Conservation (phyloP, 2,888 invertebrate genomes). For the Scaptomyza cyrtandrae region DNA sequence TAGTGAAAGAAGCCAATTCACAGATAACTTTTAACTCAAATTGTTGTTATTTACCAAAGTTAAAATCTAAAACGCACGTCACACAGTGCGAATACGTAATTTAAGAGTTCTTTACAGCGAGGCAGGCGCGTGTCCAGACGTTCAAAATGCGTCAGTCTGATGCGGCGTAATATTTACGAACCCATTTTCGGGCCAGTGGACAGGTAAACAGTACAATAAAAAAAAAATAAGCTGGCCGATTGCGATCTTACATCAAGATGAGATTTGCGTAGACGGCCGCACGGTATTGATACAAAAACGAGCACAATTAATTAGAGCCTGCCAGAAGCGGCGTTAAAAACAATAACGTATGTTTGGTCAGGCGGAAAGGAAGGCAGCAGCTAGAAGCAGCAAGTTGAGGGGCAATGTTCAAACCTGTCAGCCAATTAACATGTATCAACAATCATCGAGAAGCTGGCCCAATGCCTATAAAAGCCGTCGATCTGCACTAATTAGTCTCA, state of each 20-base stretch:
- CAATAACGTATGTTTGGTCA: slow-evolving; percentile 35
- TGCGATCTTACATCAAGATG: slow-evolving; percentile 54
- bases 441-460: slow-evolving; percentile 34
- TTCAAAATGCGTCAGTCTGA: slow-evolving; percentile 58
- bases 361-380: background rate
- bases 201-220: slow-evolving; percentile 40
- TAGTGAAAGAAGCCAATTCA: background rate
- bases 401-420: slow-evolving; percentile 61
- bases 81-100: slow-evolving; percentile 66
- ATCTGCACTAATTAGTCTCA: slow-evolving; percentile 71
- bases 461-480: slow-evolving; percentile 64
- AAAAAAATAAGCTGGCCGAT: slow-evolving; percentile 1
- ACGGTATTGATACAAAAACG: slow-evolving; percentile 63
- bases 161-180: slow-evolving; percentile 53
- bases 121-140: slow-evolving; percentile 55
- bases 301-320: slow-evolving; percentile 83
- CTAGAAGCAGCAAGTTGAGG: slow-evolving; percentile 7
- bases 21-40: background rate
- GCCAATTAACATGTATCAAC: slow-evolving; percentile 74
- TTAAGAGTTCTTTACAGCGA: background rate
- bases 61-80: slow-evolving; percentile 24
- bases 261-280: slow-evolving; percentile 69
- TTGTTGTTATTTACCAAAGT: background rate
- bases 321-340: slow-evolving; percentile 45
- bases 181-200: slow-evolving; percentile 54